Conservation (phyloP, 2,113 vertebrate species). For the Thoracochromis brauschi region DNA sequence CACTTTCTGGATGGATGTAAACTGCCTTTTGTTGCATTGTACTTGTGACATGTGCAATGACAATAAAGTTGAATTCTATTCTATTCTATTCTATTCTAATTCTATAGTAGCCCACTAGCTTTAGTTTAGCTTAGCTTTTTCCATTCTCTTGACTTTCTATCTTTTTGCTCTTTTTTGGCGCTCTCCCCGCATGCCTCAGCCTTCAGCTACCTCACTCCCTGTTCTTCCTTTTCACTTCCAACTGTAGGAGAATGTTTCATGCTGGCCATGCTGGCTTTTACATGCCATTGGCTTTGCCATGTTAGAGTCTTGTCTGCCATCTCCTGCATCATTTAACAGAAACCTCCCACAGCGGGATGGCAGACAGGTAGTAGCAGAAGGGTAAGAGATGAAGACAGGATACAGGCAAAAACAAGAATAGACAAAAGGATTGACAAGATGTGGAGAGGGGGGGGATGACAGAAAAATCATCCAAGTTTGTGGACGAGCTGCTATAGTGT, state of each 20-base stretch:
- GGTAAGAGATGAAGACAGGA: neutral
- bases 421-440: neutral
- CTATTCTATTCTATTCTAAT: neutral
- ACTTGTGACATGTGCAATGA: neutral
- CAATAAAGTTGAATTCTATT: neutral
- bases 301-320: conserved; percentile 56
- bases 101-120: neutral
- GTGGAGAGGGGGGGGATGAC: neutral
- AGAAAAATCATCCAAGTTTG: neutral
- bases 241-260: conserved; percentile 47
- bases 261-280: conserved; percentile 55
- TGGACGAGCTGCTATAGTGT: neutral
- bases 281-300: conserved; percentile 61
- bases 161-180: neutral
- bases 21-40: neutral
- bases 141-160: neutral
- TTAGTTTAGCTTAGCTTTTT: neutral
- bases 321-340: conserved; percentile 71
- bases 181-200: neutral
- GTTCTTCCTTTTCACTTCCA: conserved; percentile 15
- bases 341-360: conserved; percentile 44
- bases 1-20: neutral
- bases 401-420: neutral
- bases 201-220: neutral
- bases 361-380: conserved; percentile 41